phyloP scores from a whole-genome alignment of 2,888 invertebrate genomes.

The Tortricodes alternella region DNA sequence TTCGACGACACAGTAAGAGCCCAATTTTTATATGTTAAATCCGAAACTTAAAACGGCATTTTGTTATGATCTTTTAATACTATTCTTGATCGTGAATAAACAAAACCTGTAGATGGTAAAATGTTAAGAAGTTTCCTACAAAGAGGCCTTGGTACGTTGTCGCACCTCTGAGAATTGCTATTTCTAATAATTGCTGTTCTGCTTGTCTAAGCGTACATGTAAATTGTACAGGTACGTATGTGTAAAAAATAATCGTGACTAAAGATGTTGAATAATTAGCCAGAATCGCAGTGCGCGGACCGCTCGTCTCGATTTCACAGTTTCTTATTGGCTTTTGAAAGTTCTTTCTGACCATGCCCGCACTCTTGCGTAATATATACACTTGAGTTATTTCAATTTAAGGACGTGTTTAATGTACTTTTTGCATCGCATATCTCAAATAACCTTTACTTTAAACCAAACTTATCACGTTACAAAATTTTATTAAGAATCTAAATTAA shows the following conservation, averaged over 20 bases:
- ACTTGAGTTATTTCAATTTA: constrained; percentile 48
- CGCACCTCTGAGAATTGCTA: background rate
- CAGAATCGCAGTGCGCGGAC: constrained; percentile 54
- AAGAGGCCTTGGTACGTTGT: background rate
- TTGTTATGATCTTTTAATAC: background rate
- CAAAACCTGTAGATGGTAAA: background rate
- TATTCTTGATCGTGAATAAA: background rate
- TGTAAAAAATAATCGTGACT: constrained; percentile 70
- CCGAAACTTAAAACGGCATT: background rate
- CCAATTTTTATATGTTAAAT: constrained; percentile 12
- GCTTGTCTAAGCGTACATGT: constrained; percentile 2
- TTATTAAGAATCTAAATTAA: background rate
- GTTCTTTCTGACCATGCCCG: constrained; percentile 54
- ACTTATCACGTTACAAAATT: background rate
- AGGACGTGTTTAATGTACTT: constrained; percentile 47
- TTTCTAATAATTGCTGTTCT: background rate
- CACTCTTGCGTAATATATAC: constrained; percentile 53
- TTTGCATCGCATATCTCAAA: constrained; percentile 48
- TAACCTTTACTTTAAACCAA: constrained; percentile 14
- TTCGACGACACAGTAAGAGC: constrained; percentile 6
- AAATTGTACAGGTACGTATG: constrained; percentile 44
- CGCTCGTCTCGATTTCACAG: constrained; percentile 66
- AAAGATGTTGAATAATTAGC: constrained; percentile 70
- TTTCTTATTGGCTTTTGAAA: constrained; percentile 76
- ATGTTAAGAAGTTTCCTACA: background rate